phyloP scores from a whole-genome alignment of 2,888 invertebrate genomes.

The Hymenopus coronatus region DNA sequence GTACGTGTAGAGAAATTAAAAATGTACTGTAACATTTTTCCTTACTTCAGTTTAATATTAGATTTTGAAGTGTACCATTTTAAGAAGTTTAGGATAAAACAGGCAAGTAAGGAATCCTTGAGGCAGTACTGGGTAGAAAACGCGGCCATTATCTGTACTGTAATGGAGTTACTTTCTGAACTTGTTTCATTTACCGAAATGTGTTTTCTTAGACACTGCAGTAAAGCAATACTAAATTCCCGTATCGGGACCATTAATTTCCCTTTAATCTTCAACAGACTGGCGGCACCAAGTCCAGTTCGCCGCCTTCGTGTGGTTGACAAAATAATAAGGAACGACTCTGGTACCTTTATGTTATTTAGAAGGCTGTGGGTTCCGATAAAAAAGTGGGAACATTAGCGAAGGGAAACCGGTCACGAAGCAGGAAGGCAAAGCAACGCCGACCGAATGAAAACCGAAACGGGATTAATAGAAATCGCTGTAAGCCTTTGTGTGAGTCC shows the following conservation, averaged over 20 bases:
- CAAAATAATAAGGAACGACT: not conserved
- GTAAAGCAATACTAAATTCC: not conserved
- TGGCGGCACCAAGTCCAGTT: not conserved
- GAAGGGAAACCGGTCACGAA: not conserved
- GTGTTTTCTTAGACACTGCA: no score
- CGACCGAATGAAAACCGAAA: not conserved
- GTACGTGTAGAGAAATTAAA: no score
- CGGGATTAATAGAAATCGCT: constrained; percentile 5
- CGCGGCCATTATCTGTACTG: no score
- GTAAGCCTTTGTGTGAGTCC: not conserved
- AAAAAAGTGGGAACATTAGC: not conserved
- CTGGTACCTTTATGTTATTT: not conserved
- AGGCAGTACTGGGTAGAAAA: no score
- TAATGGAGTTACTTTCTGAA: no score
- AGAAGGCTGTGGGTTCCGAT: not conserved
- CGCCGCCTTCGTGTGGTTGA: not conserved
- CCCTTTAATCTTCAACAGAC: not conserved
- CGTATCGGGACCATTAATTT: not conserved
- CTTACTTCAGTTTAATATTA: no score
- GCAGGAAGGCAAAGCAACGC: not conserved
- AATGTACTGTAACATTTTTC: no score
- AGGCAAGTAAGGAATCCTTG: no score
- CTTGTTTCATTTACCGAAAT: no score
- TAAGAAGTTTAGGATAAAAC: no score
- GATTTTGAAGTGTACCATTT: no score